Evolutionary conservation across 1,140 invertebrate species (phyloP), one percentile per base, ranked within the genome.

Genomic region (Drosophila mayri): DNA sequence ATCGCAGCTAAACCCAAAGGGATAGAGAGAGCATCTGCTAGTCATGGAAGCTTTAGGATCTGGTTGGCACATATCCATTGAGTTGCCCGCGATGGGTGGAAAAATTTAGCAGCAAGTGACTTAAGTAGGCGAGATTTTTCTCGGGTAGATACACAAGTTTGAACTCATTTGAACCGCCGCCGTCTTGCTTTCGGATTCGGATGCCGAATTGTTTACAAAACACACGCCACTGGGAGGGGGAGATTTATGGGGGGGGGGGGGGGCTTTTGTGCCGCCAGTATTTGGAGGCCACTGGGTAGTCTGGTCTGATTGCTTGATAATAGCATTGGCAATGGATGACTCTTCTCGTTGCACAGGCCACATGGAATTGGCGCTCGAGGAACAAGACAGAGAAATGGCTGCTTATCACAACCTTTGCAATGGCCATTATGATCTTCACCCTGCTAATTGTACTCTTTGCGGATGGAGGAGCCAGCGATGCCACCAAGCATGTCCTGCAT

Each of bases 351-450:
- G 22, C 4, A 22, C 50, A 92, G 91, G 87, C 87, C 10, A 90
- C 88, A 25, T 91, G 90, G 86, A 92, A 93, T 59, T 94, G 94
- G 94, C 93, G 94, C 50, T 93, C 93, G 52, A 90, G 94, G 3
- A 94, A 93, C 58, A 93, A 93, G 63, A 80, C 94, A 47, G 94
- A 94, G 87, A 92, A 93, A 73, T 92, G 93, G 54, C 91, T 94
- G n/a, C 81, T 94, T 11, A 90, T 94, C 8, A 78, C 85, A 3
- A 90, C 82, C 44, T 79, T 93, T 32, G 83, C 91, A 1, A 92
- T 93, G 20, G 80, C 92, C 6, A 71, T 91, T 10, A 78, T 75
- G 30, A 90, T 92, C 50, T 50, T 92, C 8, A 90, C 94, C 6
- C 68, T 94, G 14, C 60, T 94, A 9, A 93, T 91, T 2, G 80